These are phyloP conservation scores for Tetramorium bicarinatum DNA, from an alignment of 2,888 invertebrate species.

Conservation along the genomic window DNA sequence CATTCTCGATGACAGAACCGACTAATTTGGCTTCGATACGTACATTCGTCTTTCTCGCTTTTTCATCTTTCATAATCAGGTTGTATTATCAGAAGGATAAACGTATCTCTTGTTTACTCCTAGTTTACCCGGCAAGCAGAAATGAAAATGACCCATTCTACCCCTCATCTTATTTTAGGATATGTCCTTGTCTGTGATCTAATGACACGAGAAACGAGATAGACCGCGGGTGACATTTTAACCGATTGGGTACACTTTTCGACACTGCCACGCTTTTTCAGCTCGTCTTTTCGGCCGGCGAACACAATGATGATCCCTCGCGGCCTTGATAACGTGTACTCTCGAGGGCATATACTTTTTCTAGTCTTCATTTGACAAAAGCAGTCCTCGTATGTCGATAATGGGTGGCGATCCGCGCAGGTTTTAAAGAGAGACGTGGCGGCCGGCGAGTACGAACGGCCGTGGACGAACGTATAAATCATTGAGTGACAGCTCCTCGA, in stretches of 20 bases:
- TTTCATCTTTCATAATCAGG: not conserved
- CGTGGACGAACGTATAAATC: constrained; percentile 79
- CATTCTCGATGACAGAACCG: constrained; percentile 23
- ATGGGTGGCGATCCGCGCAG: constrained; percentile 46
- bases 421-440: constrained; percentile 55
- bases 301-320: constrained; percentile 36
- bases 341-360: constrained; percentile 40
- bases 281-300: not conserved
- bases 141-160: not conserved
- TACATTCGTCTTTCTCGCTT: not conserved
- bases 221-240: not conserved
- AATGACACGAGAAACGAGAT: not conserved
- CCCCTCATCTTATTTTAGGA: not conserved
- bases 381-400: constrained; percentile 37
- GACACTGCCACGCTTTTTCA: not conserved
- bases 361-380: constrained; percentile 31
- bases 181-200: not conserved
- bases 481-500: constrained; percentile 76
- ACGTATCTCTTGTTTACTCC: not conserved
- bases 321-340: constrained; percentile 55
- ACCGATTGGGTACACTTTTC: not conserved
- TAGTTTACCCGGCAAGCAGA: not conserved
- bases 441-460: constrained; percentile 65
- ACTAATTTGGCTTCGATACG: constrained; percentile 3
- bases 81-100: not conserved